These are phyloP conservation scores for Sebastes baramenuke DNA, from an alignment of 2,797 vertebrate species.

Conservation along the genomic window DNA sequence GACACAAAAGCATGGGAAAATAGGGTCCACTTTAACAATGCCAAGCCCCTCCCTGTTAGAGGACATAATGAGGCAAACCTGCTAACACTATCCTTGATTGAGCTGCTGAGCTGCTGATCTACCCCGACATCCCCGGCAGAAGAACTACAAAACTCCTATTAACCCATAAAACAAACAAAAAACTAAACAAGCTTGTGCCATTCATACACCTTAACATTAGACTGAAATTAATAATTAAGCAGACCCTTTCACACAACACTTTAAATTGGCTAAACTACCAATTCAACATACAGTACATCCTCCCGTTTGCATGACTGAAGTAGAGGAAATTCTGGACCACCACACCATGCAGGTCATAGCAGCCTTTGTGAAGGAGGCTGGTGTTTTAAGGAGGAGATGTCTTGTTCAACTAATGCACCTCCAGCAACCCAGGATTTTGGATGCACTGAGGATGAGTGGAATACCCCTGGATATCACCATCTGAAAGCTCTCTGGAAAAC, in stretches of 20 bases:
- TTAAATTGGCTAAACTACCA: neutral
- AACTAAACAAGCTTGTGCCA: neutral
- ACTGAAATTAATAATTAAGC: neutral
- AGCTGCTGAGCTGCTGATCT: neutral
- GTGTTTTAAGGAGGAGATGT: neutral
- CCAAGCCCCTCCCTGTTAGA: too few species aligned
- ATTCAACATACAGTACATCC: neutral
- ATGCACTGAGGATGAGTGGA: neutral
- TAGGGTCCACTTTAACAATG: too few species aligned
- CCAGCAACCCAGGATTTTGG: neutral
- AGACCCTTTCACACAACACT: neutral
- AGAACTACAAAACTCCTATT: neutral
- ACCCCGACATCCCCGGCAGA: neutral
- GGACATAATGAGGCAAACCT: neutral
- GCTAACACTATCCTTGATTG: neutral
- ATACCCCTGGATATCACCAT: neutral
- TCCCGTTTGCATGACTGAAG: neutral
- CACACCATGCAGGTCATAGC: neutral
- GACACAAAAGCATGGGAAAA: too few species aligned
- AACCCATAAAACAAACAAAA: neutral
- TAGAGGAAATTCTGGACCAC: neutral
- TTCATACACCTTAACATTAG: neutral
- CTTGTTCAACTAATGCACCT: neutral
- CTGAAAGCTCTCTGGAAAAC: neutral
- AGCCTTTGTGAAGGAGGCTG: neutral